These are phyloP conservation scores for Myotis daubentonii DNA, from an alignment of 2,797 vertebrate species.

Conservation along the genomic window DNA sequence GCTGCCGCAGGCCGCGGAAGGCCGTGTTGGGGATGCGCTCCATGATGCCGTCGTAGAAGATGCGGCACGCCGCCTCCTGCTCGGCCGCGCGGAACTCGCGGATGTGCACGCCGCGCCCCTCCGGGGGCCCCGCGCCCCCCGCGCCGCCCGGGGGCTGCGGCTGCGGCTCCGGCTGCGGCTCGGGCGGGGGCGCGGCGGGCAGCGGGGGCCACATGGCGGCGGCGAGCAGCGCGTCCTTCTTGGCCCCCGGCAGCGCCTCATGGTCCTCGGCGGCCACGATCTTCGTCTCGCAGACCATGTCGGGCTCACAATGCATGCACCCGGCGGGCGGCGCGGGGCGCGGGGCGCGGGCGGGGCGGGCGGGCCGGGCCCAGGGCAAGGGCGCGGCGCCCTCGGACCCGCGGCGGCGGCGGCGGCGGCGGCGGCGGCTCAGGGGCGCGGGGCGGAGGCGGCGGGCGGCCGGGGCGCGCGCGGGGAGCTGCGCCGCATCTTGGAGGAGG, in stretches of 20 bases:
- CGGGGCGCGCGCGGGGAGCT: constrained; percentile 90
- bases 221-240: constrained; percentile 92
- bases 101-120: constrained; percentile 90
- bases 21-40: constrained; percentile 97
- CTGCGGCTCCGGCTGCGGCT: constrained; percentile 64
- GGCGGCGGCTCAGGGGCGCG: constrained; percentile 80
- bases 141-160: constrained; percentile 40
- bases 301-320: constrained; percentile 97
- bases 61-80: constrained; percentile 93
- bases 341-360: constrained; percentile 63
- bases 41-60: constrained; percentile 97
- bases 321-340: constrained; percentile 76
- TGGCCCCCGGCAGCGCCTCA: constrained; percentile 92
- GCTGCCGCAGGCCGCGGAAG: constrained; percentile 93
- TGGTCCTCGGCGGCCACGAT: constrained; percentile 97
- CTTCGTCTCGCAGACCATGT: constrained; percentile 99
- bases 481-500: constrained; percentile 89
- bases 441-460: constrained; percentile 85
- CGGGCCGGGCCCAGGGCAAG: constrained; percentile 73
- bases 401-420: constrained; percentile 84
- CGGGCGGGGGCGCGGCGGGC: constrained; percentile 71
- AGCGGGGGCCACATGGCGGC: constrained; percentile 92
- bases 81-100: constrained; percentile 94
- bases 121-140: constrained; percentile 73
- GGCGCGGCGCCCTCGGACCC: constrained; percentile 78